These are phyloP conservation scores for Leptodactylus fallax DNA, from an alignment of 2,797 vertebrate genomes.

Conservation along the genomic window DNA sequence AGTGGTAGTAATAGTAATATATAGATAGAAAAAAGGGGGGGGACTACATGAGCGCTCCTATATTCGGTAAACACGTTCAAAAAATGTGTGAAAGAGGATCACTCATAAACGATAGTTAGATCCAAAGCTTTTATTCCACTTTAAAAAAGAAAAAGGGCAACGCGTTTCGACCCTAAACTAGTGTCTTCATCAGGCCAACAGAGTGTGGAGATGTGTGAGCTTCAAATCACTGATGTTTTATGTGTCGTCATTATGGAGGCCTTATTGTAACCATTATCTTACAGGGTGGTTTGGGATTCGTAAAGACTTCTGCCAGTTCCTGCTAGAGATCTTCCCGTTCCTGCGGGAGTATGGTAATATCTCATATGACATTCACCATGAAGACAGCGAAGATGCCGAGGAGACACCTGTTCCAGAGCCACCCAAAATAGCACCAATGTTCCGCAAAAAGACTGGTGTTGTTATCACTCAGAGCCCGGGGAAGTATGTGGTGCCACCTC, in stretches of 20 bases:
- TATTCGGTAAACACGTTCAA: no score
- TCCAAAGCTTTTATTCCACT: no score
- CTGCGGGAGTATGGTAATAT: slow-evolving; percentile 96
- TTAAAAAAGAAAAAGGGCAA: no score
- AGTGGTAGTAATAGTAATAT: no score
- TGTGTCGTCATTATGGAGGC: neutral
- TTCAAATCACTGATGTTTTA: neutral
- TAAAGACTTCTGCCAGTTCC: slow-evolving; percentile 98
- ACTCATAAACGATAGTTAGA: no score
- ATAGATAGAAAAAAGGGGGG: no score
- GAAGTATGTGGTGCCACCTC: slow-evolving; percentile 92
- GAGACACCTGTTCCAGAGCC: slow-evolving; percentile 88
- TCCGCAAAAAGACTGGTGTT: slow-evolving; percentile 95
- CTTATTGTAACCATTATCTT: slow-evolving; percentile 44
- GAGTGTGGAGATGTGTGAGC: no score
- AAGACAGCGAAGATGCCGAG: slow-evolving; percentile 89
- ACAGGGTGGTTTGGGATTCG: slow-evolving; percentile 98
- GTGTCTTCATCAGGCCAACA: no score
- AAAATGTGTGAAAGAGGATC: no score
- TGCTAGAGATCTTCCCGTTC: slow-evolving; percentile 96
- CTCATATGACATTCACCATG: slow-evolving; percentile 94
- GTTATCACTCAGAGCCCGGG: slow-evolving; percentile 98
- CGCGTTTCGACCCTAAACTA: no score
- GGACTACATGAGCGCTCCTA: no score
- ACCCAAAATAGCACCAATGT: slow-evolving; percentile 95